A percentile compares a stretch with the other conserved stretches of the same genome.
Evolutionary conservation across 2,113 vertebrate species (phyloP).

Genomic region (Sus scrofa): DNA sequence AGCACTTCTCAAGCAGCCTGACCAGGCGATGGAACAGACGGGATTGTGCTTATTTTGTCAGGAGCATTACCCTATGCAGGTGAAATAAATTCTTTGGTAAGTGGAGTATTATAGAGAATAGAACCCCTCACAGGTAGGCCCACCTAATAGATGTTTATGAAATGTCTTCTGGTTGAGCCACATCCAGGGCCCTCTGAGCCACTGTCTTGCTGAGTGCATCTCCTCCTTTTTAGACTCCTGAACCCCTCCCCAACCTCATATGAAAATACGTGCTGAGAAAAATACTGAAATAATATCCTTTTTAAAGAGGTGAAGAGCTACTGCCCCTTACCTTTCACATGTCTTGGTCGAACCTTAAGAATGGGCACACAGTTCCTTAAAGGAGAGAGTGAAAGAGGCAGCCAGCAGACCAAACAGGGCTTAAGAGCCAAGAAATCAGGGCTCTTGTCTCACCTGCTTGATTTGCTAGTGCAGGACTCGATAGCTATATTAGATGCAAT

Average conservation of each 20-base stretch:
- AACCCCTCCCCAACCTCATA: background rate
- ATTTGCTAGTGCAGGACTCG: background rate
- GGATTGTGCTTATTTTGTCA: background rate
- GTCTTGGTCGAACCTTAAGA: background rate
- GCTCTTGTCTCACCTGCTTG: background rate
- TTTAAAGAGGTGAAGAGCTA: background rate
- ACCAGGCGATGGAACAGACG: background rate
- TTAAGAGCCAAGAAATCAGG: background rate
- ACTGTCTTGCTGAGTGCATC: background rate
- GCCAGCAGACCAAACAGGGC: background rate
- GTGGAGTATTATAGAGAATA: background rate
- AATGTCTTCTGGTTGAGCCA: background rate
- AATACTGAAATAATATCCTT: background rate
- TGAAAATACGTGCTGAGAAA: constrained; percentile 15
- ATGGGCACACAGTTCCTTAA: background rate
- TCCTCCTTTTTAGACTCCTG: background rate
- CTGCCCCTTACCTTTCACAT: background rate
- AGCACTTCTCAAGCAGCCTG: background rate
- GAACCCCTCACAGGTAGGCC: background rate
- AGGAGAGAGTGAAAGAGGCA: background rate
- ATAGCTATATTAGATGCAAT: background rate
- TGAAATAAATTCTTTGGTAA: background rate
- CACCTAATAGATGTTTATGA: background rate
- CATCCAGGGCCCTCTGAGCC: too few species aligned
- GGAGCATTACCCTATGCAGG: background rate